Base-by-base conservation (phyloP, 2,797 vertebrate genomes). In the Menidia menidia region DNA sequence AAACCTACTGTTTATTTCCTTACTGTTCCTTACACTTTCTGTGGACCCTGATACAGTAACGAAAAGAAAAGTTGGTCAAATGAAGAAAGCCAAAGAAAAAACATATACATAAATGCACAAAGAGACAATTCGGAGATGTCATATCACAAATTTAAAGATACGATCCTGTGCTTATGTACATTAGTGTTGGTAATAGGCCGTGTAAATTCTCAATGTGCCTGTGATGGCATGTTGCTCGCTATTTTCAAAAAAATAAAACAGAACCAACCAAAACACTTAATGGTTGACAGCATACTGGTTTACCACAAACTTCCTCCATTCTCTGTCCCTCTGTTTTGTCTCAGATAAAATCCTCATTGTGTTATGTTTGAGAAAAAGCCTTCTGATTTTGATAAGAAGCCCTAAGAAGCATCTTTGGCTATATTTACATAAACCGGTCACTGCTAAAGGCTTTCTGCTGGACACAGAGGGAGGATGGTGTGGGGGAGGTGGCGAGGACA, bases 141-240 rank as follows among this genome's bases (percentile, higher is more conserved):
- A 19, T 19, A 35, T 48, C 44, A 35, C 2, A 3, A 25, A 25
- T 25, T 25, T 25, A 25, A 25, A 25, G 25, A 25, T 25, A 25
- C 1, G 2, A 25, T 25, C 25, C 2, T 25, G 25, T 25, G 25
- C 2, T 25, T 25, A 25, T 25, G 25, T 25, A 25, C 25, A 25
- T 25, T 2, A 25, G 2, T 25, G 25, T 25, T 25, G 25, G 25
- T 25, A 1, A 2, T 25, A 25, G 25, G 25, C 25, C 2, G 25
- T 25, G 2, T 25, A 25, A 25, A 25, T 25, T 25, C 25, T 25
- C 25, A 25, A 25, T 25, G 25, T 60, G 12, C 31, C 42, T 4
- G 30, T 67, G 70, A 84, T 71, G n/a, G 80, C 51, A 77, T 51
- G 35, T 66, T 55, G 68, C 33, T 75, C 56, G 30, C 67, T 68